Evolutionary conservation across 2,888 invertebrate species (phyloP), one percentile per base, ranked within the genome.

Genomic region (Philereme vetulata): DNA sequence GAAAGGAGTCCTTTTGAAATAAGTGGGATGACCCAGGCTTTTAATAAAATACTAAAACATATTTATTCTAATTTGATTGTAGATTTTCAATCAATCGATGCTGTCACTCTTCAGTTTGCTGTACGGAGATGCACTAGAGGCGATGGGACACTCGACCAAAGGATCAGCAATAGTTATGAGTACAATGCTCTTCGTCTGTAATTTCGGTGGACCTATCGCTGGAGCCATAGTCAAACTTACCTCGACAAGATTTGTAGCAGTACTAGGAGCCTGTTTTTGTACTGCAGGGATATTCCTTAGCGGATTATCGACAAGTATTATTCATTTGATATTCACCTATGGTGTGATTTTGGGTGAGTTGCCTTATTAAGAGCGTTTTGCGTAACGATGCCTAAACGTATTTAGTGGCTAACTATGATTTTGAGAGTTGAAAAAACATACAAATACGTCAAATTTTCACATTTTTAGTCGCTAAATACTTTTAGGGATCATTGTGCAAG

Each of bases 71-170:
- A 1, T 21, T 70, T 62, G 4, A 75, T 88, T 84, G 38, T 81
- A 95, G 95, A 93, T 95, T 82, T 94, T 95, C 68, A 95, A 95
- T 79, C 95, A 95, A 78, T 94, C 95, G 3, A 93, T 95, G 80
- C 88, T 95, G 66, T 95, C 95, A 4, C 89, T 95, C 47, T 95
- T 95, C 80, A 95, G 95, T 60, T 89, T 96, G 56, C 85, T 96
- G 38, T 96, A 95, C 69, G 95, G 94, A 46, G 94, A 94, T 67
- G 92, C 94, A 62, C 82, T 96, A 60, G 88, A 93, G 72, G 86
- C 90, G 0, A 94, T 95, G 93, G 94, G 94, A 0, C 92, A 94
- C 65, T 93, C 88, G 40, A 95, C 95, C 0, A 92, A 94, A 50
- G 95, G 95, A 6, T 94, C 95, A 0, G 95, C 95, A 0, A 78